phyloP scores from a whole-genome alignment of 2,113 vertebrate genomes.

The Megaceryle maxima region DNA sequence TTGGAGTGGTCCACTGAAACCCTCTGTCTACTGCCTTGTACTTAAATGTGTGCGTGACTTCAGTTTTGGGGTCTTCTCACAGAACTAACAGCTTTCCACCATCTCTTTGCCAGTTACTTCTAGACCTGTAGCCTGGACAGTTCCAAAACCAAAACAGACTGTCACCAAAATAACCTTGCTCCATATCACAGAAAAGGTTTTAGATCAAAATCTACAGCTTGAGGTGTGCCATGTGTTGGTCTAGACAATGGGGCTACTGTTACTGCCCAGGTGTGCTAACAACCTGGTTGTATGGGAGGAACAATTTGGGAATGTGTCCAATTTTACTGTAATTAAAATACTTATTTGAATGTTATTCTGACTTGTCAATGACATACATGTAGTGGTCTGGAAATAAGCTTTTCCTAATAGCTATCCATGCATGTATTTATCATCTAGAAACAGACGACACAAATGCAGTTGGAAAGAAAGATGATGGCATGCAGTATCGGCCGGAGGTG shows the following conservation, averaged over 20 bases:
- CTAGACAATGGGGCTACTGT: accelerated
- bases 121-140: neutral
- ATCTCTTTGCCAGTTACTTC: neutral
- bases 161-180: neutral
- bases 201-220: neutral
- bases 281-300: neutral
- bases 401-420: neutral
- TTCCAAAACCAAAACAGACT: neutral
- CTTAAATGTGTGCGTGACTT: neutral
- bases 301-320: neutral
- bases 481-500: slow-evolving; percentile 81
- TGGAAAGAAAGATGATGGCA: slow-evolving; percentile 84
- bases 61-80: neutral
- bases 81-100: neutral
- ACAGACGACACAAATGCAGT: slow-evolving; percentile 74
- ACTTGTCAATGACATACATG: neutral
- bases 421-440: slow-evolving; percentile 65
- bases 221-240: neutral
- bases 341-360: neutral
- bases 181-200: neutral
- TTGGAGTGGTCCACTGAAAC: neutral
- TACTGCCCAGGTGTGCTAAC: neutral
- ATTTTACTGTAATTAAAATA: neutral
- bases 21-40: neutral
- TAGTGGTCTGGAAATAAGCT: neutral